Conservation (phyloP, 2,888 invertebrate genomes). For the Synergus itoensis region DNA sequence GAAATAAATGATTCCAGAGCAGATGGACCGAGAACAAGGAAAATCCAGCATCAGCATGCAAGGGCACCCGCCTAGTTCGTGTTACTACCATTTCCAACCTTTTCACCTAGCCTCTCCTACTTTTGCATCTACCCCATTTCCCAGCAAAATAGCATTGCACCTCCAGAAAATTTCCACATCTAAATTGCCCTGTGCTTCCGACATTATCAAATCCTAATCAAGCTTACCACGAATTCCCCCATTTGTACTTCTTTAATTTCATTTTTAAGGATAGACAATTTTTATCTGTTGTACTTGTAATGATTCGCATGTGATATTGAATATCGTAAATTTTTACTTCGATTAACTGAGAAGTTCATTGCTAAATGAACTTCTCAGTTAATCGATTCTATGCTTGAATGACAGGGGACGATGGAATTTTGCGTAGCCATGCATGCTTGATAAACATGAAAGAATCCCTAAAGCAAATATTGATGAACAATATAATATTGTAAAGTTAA, state of each 20-base stretch:
- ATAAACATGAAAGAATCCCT: not conserved
- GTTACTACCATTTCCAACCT: slow-evolving; percentile 58
- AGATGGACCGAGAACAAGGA: slow-evolving; percentile 61
- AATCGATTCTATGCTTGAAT: not conserved
- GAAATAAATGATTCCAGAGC: slow-evolving; percentile 62
- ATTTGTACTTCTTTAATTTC: not conserved
- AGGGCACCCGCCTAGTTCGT: slow-evolving; percentile 61
- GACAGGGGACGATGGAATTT: not conserved
- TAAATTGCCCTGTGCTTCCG: slow-evolving; percentile 57
- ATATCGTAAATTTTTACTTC: not conserved
- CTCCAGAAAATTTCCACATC: slow-evolving; percentile 56
- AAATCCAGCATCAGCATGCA: slow-evolving; percentile 67
- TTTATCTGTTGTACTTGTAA: not conserved
- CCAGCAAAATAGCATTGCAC: slow-evolving; percentile 36
- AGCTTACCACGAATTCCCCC: slow-evolving; percentile 57
- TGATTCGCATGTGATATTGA: not conserved
- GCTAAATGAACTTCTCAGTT: not conserved
- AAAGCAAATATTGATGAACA: not conserved
- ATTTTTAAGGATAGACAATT: not conserved
- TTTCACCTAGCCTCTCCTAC: slow-evolving; percentile 46
- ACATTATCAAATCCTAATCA: slow-evolving; percentile 64
- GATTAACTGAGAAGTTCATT: no score
- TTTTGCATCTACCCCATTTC: slow-evolving; percentile 41
- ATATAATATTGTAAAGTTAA: not conserved
- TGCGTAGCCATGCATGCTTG: not conserved